Percentiles rank a stretch among this genome's conserved stretches.
phyloP scores from a whole-genome alignment of 2,113 vertebrate species.

The Pogona vitticeps region DNA sequence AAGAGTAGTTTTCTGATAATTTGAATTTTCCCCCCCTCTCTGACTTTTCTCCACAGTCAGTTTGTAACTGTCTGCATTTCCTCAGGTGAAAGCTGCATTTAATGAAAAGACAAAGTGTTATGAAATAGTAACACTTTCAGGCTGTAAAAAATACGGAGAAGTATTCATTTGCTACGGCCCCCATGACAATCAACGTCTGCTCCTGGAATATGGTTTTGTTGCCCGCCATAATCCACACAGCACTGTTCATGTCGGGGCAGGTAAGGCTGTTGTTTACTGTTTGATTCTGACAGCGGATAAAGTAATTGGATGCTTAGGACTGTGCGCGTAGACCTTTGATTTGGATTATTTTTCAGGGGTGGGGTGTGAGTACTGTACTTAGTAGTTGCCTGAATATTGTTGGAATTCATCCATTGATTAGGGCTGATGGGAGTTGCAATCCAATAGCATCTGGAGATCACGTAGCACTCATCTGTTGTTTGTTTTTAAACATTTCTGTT shows the following conservation, averaged over 20 bases:
- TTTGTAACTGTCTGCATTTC: conserved; percentile 27
- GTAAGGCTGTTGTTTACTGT: conserved; percentile 66
- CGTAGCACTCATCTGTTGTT: not conserved
- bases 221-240: conserved; percentile 84
- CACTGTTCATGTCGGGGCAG: conserved; percentile 83
- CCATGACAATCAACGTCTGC: conserved; percentile 90
- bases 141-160: conserved; percentile 76
- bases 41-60: not conserved
- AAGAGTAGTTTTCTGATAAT: not conserved
- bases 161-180: conserved; percentile 92
- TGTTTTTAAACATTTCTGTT: conserved; percentile 5
- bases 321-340: not conserved
- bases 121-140: conserved; percentile 79
- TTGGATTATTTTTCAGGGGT: not conserved
- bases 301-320: not conserved
- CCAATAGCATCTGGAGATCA: not conserved
- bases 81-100: conserved; percentile 87
- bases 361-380: not conserved
- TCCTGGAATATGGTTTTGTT: conserved; percentile 94
- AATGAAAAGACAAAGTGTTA: conserved; percentile 82
- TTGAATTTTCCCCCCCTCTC: not conserved
- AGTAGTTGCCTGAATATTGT: not conserved
- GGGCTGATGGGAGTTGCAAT: not conserved
- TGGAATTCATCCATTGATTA: not conserved
- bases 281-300: fast-evolving